A percentile compares a stretch with the other conserved stretches of the same genome.
These are phyloP conservation scores for Drosophila tropicalis DNA, from an alignment of 1,140 invertebrate species.

Conservation along the genomic window DNA sequence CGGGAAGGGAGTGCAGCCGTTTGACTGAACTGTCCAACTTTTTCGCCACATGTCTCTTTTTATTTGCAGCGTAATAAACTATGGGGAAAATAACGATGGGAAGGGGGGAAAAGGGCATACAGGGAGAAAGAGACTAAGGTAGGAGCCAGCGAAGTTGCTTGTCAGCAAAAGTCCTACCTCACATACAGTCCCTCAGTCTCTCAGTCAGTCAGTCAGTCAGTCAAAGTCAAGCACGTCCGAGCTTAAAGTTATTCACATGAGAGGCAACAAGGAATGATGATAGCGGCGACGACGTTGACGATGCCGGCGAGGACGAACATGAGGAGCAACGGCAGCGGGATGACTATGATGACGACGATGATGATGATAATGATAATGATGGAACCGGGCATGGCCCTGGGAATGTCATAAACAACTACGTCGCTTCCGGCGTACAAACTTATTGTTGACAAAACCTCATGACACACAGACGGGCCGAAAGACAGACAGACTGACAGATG, in stretches of 20 bases:
- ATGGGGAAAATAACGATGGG: constrained; percentile 23
- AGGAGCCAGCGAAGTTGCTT: constrained; percentile 21
- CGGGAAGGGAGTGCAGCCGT: constrained; percentile 41
- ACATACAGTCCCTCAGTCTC: constrained; percentile 17
- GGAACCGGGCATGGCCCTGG: constrained; percentile 18
- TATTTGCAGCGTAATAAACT: constrained; percentile 63
- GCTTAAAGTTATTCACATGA: constrained; percentile 76
- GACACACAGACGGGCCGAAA: constrained; percentile 43
- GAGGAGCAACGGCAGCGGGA: not conserved
- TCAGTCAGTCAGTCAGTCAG: constrained; percentile 45
- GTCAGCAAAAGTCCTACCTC: constrained; percentile 37
- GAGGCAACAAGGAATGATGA: constrained; percentile 23
- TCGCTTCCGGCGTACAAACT: constrained; percentile 72
- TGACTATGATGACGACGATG: not conserved
- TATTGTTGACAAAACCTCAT: constrained; percentile 80
- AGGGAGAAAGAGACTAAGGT: not conserved
- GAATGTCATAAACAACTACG: constrained; percentile 75
- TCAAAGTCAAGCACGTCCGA: constrained; percentile 75
- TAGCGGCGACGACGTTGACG: constrained; percentile 52
- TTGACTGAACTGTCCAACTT: constrained; percentile 67
- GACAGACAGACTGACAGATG: constrained; percentile 11
- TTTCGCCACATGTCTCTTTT: constrained; percentile 42
- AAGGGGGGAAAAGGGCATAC: not conserved
- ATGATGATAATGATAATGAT: constrained; percentile 46
- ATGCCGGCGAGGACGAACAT: constrained; percentile 8